Base-by-base conservation (phyloP, 2,797 vertebrate species). In the Falco cherrug region DNA sequence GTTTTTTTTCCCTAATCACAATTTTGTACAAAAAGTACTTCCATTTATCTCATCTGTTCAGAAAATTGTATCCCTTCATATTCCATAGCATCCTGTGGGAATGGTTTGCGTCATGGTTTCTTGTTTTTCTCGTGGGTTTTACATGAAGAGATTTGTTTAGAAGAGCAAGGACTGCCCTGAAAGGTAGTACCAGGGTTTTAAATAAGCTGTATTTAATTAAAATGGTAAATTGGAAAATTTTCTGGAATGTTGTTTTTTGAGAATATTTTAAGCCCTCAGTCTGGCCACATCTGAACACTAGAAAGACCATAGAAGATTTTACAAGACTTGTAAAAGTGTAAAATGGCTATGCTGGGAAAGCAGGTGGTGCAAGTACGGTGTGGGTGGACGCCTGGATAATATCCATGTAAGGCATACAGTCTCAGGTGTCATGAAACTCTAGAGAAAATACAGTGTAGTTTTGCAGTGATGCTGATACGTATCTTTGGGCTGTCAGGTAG, bases 341-440 rank as follows among this genome's bases (percentile, higher is more conserved):
- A 48, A 20, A 41, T 47, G 60, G 31, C 31, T 79, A 5, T 67
- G 31, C 60, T 89, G 64, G 61, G 71, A 75, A 67, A 82, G 76
- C 94, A 96, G 89, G 92, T 77, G 89, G 92, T 80, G 7, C n/a
- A 65, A 84, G 71, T 78, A 51, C 71, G 41, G 63, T 35, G 89
- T 92, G 84, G 92, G 91, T 69, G 65, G 84, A n/a, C 87, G 94
- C 47, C 74, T 95, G 89, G 79, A 53, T 86, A 51, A 65, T 29
- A 87, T 39, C 88, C 69, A 50, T n/a, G 50, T 76, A 61, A 84
- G 90, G 50, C 57, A 60, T 29, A 24, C 37, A 65, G 64, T 67
- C 76, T 50, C 94, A 94, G 83, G 88, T 90, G 59, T 71, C 65
- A 61, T 0, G 0, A 89, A 81, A 71, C n/a, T 33, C 63, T 8